Base-by-base conservation (phyloP, 2,888 invertebrate species). In the Eueremaeus valkanovi region DNA sequence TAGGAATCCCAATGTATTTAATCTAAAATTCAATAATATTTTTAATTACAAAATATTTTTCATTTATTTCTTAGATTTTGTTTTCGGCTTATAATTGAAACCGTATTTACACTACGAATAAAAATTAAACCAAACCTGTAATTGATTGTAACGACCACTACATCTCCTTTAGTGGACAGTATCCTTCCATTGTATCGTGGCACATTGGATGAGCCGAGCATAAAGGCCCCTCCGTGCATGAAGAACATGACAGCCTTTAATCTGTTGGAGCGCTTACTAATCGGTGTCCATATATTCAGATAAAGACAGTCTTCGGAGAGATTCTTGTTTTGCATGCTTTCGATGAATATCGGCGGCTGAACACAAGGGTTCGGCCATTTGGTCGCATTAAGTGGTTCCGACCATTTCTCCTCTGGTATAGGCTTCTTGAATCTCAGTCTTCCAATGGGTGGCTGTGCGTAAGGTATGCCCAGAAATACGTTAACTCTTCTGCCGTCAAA, bases 391-490 rank as follows among this genome's bases (percentile, higher is more conserved):
- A 73, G 16, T n/a, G 73, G 42, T 51, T 72, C 16, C 27, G 21
- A 11, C 74, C 74, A 74, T 13, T 16, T 27, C 16, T 29, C 11
- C 11, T 36, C n/a, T 16, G 36, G 63, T 0, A 49, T 16, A 18
- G 74, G 74, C 11, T 31, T 55, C 16, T 29, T 3, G 27, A 70
- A 74, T 11, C 74, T 55, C 11, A 74, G 18, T 33, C 27, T n/a
- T 31, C 74, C 74, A 8, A 74, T 3, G 3, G 74, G 74, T 68
- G 63, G 33, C 27, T 58, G 31, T 68, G 74, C 66, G 21, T 74
- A 74, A 18, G 73, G 73, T 73, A 73, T 73, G 21, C 73, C 73
- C 9, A 73, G n/a, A 73, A 73, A 73, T 36, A 70, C 68, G n/a
- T 29, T 68, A 21, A 27, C 24, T 55, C 27, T 21, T 8, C 13